Evolutionary conservation across 2,888 invertebrate genomes (phyloP).

Genomic region (Heliconius aoede): DNA sequence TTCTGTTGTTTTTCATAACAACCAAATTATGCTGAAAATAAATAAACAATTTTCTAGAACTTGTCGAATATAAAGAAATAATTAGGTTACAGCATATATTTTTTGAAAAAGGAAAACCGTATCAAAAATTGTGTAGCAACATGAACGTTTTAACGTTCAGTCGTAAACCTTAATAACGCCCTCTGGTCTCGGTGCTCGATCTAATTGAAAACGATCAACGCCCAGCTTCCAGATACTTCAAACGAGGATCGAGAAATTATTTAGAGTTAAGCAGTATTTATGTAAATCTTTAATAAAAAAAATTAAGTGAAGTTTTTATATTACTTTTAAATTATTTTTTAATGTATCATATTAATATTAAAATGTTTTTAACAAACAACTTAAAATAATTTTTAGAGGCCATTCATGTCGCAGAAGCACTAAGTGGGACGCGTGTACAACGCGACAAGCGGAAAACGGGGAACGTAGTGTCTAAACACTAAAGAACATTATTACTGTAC

Average conservation of each 20-base stretch:
- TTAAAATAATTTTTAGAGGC: too few species aligned
- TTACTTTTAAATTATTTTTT: neutral
- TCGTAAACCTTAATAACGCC: constrained; percentile 32
- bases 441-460: too few species aligned
- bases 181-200: constrained; percentile 33
- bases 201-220: constrained; percentile 33
- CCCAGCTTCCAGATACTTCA: constrained; percentile 19
- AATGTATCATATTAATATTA: neutral
- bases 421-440: too few species aligned
- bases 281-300: neutral
- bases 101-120: neutral
- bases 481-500: too few species aligned
- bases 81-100: neutral
- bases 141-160: constrained; percentile 24
- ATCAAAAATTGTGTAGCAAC: constrained; percentile 16
- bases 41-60: neutral
- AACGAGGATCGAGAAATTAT: constrained; percentile 27
- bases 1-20: neutral
- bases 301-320: neutral
- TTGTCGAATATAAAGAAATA: neutral
- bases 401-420: too few species aligned
- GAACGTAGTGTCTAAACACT: too few species aligned
- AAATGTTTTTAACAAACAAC: too few species aligned
- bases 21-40: neutral
- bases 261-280: constrained; percentile 2